Base-by-base conservation (phyloP, 1,140 invertebrate species). In the Euwallacea similis region DNA sequence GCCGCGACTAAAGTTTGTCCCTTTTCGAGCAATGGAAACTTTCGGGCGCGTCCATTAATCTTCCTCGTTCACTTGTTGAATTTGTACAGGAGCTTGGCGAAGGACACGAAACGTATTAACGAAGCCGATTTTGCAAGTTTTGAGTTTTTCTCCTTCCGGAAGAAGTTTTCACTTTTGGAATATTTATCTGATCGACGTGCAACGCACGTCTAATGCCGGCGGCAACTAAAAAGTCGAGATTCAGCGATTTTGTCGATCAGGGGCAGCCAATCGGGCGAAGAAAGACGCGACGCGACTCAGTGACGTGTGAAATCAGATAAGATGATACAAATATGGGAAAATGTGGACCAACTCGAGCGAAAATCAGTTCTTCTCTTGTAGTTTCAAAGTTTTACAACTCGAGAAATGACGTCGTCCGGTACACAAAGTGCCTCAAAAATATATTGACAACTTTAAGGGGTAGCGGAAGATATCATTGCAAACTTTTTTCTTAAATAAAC, bases 261-360 rank as follows among this genome's bases (percentile, higher is more conserved):
- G 11, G 8, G 50, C 63, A 65, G 63, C 13, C 46, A 13, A 50
- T 50, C 46, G 60, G 11, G 33, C 21, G 13, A 56, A 42, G 13
- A 50, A 43, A 55, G 46, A 66, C 65, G 66, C 66, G 55, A 59
- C 44, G 66, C 13, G 21, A 33, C 41, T 42, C 66, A 42, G 13
- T 68, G 66, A 68, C 66, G 66, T 68, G 66, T 47, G 42, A 68
- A 68, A 68, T 68, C 66, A 50, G 66, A 68, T 68, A 60, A 68
- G 66, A 42, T 60, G 66, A 68, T 68, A 68, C 66, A 68, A 68
- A 68, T 68, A 68, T 68, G 66, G 66, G 55, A 60, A 60, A 68
- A 60, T 47, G 33, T 43, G 53, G 8, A 54, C 10, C 15, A 43
- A 56, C 44, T 42, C 65, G 65, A 10, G 10, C 41, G 65, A 58